Evolutionary conservation across 2,888 invertebrate genomes (phyloP).

Genomic region (Ceratothoa steindachneri): DNA sequence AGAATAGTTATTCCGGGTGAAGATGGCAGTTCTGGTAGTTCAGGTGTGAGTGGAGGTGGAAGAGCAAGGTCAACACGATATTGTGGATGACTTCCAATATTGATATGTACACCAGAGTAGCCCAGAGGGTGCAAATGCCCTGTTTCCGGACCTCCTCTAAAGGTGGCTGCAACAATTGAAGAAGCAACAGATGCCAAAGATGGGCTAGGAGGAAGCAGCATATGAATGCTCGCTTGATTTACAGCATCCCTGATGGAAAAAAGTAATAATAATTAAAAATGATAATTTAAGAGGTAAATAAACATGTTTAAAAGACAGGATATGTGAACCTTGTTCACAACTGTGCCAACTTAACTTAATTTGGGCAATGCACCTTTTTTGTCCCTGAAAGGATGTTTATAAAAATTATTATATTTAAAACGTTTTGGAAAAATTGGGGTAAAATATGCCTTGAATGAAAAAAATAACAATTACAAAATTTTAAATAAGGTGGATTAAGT

Average conservation of each 20-base stretch:
- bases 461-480: no score
- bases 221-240: background rate
- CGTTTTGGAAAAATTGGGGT: no score
- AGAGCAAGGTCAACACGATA: slow-evolving; percentile 32
- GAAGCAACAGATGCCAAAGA: background rate
- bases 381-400: no score
- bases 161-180: slow-evolving; percentile 11
- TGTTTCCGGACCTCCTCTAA: background rate
- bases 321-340: no score
- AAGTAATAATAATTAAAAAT: no score
- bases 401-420: no score
- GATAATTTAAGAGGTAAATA: no score
- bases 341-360: no score
- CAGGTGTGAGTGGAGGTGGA: slow-evolving; percentile 40
- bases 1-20: slow-evolving; percentile 41
- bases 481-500: no score
- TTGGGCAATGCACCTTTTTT: no score
- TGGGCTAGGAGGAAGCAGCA: background rate
- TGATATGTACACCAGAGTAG: slow-evolving; percentile 26
- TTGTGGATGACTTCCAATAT: slow-evolving; percentile 30
- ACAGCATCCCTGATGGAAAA: slow-evolving; percentile 6
- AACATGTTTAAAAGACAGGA: no score
- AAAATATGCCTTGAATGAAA: no score
- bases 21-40: slow-evolving; percentile 35
- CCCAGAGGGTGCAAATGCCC: background rate